Percentiles rank a stretch among this genome's conserved stretches.
Evolutionary conservation across 2,888 invertebrate species (phyloP).

Genomic region (Mayetiola destructor): DNA sequence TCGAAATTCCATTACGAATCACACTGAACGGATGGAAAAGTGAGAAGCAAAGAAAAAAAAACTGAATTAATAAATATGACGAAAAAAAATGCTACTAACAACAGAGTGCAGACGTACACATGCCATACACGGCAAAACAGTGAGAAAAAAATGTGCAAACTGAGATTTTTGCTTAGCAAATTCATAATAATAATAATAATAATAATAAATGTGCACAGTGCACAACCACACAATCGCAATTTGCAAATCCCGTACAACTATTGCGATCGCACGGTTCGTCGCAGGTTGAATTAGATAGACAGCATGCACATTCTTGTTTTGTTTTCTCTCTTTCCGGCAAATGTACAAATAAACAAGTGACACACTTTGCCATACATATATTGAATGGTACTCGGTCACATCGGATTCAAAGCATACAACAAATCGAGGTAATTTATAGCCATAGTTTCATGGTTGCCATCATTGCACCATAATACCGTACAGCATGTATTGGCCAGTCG

Average conservation of each 20-base stretch:
- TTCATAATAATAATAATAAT: too few relatives aligned
- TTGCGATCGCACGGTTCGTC: not conserved
- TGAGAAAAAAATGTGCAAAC: not conserved
- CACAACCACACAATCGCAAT: not conserved
- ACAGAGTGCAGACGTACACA: not conserved
- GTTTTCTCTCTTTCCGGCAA: slow-evolving; percentile 8
- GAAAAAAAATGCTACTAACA: too few relatives aligned
- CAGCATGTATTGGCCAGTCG: too few relatives aligned
- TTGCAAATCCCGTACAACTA: too few relatives aligned
- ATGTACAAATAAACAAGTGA: slow-evolving; percentile 2
- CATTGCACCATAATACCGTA: too few relatives aligned
- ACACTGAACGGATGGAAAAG: not conserved
- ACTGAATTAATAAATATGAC: too few relatives aligned
- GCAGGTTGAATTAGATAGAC: slow-evolving; percentile 10
- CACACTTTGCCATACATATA: slow-evolving; percentile 3
- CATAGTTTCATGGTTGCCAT: too few relatives aligned
- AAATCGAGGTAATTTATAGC: too few relatives aligned
- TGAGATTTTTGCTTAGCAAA: too few relatives aligned
- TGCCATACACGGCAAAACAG: not conserved
- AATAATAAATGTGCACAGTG: slow-evolving; percentile 9
- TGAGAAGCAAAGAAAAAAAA: not conserved
- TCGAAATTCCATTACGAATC: slow-evolving; percentile 1
- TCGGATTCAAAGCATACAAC: not conserved
- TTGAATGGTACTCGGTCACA: slow-evolving; percentile 10
- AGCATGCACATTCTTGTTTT: slow-evolving; percentile 9